phyloP scores from a whole-genome alignment of 2,797 vertebrate genomes.

The Novumbra hubbsi region DNA sequence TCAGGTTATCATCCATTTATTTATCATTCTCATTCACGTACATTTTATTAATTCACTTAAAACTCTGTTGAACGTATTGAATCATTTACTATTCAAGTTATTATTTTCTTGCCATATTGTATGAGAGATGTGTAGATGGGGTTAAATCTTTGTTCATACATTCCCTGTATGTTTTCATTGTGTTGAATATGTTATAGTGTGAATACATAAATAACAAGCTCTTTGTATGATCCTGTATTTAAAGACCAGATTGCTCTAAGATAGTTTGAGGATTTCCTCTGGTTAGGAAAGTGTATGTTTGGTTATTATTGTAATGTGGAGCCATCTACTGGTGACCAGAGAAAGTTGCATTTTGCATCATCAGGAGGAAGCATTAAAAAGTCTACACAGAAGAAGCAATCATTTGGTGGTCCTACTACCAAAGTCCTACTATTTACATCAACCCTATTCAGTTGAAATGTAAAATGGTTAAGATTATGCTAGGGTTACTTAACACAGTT shows the following conservation, averaged over 20 bases:
- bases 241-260: neutral
- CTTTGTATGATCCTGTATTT: neutral
- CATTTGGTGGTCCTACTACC: too few species aligned
- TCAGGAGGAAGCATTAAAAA: neutral
- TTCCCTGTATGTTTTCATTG: neutral
- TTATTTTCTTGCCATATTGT: neutral
- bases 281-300: neutral
- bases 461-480: too few species aligned
- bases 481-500: too few species aligned
- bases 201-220: neutral
- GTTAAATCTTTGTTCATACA: neutral
- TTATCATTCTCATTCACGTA: neutral
- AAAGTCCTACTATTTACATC: too few species aligned
- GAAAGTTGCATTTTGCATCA: neutral
- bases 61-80: neutral
- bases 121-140: neutral
- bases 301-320: slow-evolving; percentile 2
- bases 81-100: neutral
- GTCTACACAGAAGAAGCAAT: neutral
- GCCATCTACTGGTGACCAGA: slow-evolving; percentile 15
- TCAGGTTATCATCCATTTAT: neutral
- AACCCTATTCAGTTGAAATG: too few species aligned
- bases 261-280: neutral
- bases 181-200: neutral
- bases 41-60: neutral